These are phyloP conservation scores for Pelodiscus sinensis DNA, from an alignment of 2,113 vertebrate genomes.

Conservation along the genomic window DNA sequence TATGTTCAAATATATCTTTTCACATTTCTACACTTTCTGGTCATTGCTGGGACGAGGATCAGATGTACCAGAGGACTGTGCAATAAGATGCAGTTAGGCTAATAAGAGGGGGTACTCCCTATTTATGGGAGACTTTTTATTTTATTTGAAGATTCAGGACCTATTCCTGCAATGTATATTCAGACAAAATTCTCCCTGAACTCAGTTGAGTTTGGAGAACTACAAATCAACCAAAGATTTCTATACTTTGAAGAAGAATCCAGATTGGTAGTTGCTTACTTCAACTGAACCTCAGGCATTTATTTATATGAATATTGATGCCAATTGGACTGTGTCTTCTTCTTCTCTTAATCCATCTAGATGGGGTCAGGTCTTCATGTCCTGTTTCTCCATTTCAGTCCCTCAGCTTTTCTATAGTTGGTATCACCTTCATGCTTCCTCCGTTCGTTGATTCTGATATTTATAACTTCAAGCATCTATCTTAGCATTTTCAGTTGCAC, in stretches of 20 bases:
- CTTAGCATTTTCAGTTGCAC: neutral
- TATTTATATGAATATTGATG: neutral
- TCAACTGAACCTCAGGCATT: neutral
- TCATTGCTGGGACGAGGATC: neutral
- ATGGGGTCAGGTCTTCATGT: neutral
- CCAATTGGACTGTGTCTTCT: neutral
- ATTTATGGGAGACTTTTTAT: neutral
- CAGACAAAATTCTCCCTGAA: slow-evolving; percentile 28
- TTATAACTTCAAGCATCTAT: neutral
- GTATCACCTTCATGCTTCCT: neutral
- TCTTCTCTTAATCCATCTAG: neutral
- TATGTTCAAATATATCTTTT: neutral
- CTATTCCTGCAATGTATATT: neutral
- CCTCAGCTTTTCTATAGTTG: neutral
- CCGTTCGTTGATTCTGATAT: neutral
- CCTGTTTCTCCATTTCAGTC: neutral
- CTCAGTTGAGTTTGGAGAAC: slow-evolving; percentile 11
- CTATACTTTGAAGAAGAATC: slow-evolving; percentile 2
- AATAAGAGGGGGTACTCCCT: neutral
- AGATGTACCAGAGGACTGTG: neutral
- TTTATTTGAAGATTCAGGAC: slow-evolving; percentile 11
- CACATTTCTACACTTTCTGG: slow-evolving; percentile 19
- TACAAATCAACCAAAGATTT: neutral
- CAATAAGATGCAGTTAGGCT: neutral
- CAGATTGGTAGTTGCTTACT: slow-evolving; percentile 20